Base-by-base conservation (phyloP, 2,797 vertebrate genomes). In the Callimico goeldii region DNA sequence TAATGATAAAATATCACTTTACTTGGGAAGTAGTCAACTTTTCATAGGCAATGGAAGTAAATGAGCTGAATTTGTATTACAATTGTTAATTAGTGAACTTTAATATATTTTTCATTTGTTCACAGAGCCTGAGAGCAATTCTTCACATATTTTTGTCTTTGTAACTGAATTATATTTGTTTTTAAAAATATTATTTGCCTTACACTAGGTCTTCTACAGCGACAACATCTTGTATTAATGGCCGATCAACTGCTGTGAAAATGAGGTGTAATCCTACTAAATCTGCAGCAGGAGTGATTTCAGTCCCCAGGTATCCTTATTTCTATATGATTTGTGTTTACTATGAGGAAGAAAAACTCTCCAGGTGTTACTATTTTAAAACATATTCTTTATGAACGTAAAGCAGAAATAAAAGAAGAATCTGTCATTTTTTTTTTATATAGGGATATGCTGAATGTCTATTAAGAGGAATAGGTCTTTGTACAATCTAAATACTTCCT, bases 221-320 rank as follows among this genome's bases (percentile, higher is more conserved):
- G 4, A 99, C 99, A 36, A 99, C 99, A 0, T 99, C 99, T 20
- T 99, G 99, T 97, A 98, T 99, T 93, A 99, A 98, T 33, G 99
- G 99, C 19, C 99, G 99, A 28, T 99, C 99, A n/a, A 98, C 99
- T 39, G 99, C 99, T 95, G 99, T 99, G 97, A 99, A 98, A 11
- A 98, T 99, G 97, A 99, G 99, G 84, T 99, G 99, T 98, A 99
- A 99, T 97, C 99, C 99, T 48, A 98, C 98, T 84, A 99, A 99
- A 98, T 98, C 96, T 39, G 97, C 96, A 22, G 98, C 98, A 92
- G 99, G 99, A 94, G 98, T 99, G 85, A 99, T 99, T 95, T 99
- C 99, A 5, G 99, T 99, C 95, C 99, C 99, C 95, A 99, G 99
- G 99, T 99, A 99, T 92, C 95, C 81, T 87, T 82, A 81, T 82